Evolutionary conservation across 2,888 invertebrate genomes (phyloP).

Genomic region (Pheosia tremula): DNA sequence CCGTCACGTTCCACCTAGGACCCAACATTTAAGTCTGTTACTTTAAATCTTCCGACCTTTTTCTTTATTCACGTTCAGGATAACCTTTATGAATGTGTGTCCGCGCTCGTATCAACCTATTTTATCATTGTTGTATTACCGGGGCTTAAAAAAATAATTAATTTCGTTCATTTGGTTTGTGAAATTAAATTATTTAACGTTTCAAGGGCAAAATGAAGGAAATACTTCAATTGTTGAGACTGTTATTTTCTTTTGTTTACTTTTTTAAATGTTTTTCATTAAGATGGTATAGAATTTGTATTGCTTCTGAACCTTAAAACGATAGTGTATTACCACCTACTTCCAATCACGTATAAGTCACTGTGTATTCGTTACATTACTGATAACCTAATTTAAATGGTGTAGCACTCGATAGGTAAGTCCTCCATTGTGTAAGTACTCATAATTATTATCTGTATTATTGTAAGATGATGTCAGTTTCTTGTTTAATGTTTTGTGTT

Average conservation of each 20-base stretch:
- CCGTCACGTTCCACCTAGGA: slow-evolving; percentile 5
- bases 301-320: too few relatives aligned
- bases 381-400: slow-evolving; percentile 23
- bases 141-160: background rate
- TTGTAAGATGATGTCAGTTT: slow-evolving; percentile 30
- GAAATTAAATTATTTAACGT: background rate
- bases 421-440: slow-evolving; percentile 9
- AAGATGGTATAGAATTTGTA: too few relatives aligned
- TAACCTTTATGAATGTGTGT: background rate
- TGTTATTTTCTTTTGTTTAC: too few relatives aligned
- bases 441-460: slow-evolving; percentile 22
- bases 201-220: background rate
- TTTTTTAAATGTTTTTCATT: too few relatives aligned
- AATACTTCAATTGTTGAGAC: background rate
- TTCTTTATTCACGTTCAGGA: background rate
- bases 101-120: background rate
- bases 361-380: slow-evolving; percentile 23
- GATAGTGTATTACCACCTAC: too few relatives aligned
- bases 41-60: slow-evolving; percentile 4
- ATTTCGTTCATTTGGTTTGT: background rate
- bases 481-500: slow-evolving; percentile 17
- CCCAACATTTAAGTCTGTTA: slow-evolving; percentile 3
- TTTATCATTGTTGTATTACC: background rate
- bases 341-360: slow-evolving; percentile 3
- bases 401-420: slow-evolving; percentile 20